These are phyloP conservation scores for Pseudopodoces humilis DNA, from an alignment of 2,113 vertebrate genomes.

Conservation along the genomic window DNA sequence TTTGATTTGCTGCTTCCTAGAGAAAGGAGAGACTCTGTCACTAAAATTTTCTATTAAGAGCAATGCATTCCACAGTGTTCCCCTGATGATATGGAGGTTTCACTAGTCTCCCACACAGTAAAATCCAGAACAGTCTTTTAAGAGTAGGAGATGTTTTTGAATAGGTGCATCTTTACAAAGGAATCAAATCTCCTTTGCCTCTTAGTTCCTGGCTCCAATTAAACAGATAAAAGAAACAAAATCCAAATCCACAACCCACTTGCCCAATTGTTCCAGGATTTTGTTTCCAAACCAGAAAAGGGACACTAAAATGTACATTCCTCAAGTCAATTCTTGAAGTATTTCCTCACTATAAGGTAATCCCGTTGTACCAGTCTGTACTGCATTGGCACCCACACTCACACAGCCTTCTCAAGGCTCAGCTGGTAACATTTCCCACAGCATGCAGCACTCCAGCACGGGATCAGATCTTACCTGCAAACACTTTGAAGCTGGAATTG, in stretches of 20 bases:
- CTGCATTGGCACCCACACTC: not conserved
- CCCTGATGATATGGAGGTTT: not conserved
- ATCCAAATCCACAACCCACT: not conserved
- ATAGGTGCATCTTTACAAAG: not conserved
- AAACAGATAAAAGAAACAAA: not conserved
- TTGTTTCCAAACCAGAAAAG: not conserved
- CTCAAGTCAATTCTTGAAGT: not conserved
- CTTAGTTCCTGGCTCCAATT: not conserved
- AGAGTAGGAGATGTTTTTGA: not conserved
- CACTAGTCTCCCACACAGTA: not conserved
- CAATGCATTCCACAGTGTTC: not conserved
- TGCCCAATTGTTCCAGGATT: not conserved
- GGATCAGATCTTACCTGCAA: constrained; percentile 80
- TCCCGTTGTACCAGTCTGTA: not conserved
- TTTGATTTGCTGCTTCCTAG: constrained; percentile 80
- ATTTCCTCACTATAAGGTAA: not conserved
- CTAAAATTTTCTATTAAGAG: not conserved
- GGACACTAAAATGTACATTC: not conserved
- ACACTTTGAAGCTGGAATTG: constrained; percentile 88
- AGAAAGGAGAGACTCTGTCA: not conserved
- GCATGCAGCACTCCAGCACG: not conserved
- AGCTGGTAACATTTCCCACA: not conserved
- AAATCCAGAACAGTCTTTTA: not conserved
- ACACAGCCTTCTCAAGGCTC: not conserved
- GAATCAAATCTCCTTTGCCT: not conserved